Percentiles rank a stretch among this genome's conserved stretches.
These are phyloP conservation scores for Todiramphus chloris DNA, from an alignment of 2,113 vertebrate genomes.

Conservation along the genomic window DNA sequence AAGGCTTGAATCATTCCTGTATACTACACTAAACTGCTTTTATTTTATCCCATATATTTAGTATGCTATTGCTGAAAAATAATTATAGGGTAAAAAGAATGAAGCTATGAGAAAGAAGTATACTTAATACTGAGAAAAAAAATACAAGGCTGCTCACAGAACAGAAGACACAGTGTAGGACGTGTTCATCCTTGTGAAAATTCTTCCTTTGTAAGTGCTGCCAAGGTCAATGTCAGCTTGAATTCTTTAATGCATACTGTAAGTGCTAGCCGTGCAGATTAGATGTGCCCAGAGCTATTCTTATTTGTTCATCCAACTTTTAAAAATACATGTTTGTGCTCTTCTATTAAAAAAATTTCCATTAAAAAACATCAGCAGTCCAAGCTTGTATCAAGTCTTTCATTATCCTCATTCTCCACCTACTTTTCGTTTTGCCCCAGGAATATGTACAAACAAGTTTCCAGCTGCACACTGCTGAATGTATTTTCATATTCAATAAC, in stretches of 20 bases:
- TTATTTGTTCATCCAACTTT: slow-evolving; percentile 42
- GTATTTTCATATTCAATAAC: neutral
- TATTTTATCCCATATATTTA: neutral
- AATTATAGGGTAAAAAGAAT: neutral
- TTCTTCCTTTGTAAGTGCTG: slow-evolving; percentile 44
- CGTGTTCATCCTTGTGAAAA: slow-evolving; percentile 47
- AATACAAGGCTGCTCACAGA: neutral
- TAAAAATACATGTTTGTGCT: slow-evolving; percentile 35
- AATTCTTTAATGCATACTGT: slow-evolving; percentile 37
- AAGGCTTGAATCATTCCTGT: neutral
- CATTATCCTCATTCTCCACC: neutral
- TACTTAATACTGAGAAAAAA: neutral
- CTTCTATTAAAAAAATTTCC: slow-evolving; percentile 35
- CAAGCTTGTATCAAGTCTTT: neutral
- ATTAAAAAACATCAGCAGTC: slow-evolving; percentile 9
- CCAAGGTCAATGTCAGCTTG: slow-evolving; percentile 45
- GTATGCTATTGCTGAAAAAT: neutral
- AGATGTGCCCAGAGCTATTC: slow-evolving; percentile 41
- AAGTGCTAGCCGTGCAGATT: slow-evolving; percentile 50
- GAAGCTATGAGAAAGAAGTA: neutral
- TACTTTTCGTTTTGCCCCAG: neutral
- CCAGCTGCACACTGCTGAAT: neutral
- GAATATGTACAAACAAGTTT: neutral
- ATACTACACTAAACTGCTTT: neutral
- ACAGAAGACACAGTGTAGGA: neutral